Evolutionary conservation across 2,113 vertebrate genomes (phyloP), one percentile per base, ranked within the genome.

Genomic region (Heterotilapia buettikoferi): DNA sequence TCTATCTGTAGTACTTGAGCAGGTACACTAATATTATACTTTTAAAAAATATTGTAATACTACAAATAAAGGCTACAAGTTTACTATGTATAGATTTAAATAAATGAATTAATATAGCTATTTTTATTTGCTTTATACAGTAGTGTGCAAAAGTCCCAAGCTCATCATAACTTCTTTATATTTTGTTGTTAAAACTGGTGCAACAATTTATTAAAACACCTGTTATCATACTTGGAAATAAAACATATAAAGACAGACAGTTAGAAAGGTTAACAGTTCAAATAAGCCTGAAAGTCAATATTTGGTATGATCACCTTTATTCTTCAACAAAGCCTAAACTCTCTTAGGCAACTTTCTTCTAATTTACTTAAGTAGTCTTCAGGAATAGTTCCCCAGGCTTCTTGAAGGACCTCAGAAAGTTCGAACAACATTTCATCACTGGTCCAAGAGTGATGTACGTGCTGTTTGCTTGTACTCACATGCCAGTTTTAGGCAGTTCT

Each of bases 81-180:
- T 76, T 12, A 82, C 36, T 59, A 7, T 81, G 80, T 81, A 19
- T 45, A 31, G 7, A 61, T 45, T 61, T 31, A 31, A 26, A 66
- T 66, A 1, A n/a, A 19, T 12, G 0, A 59, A 47, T 76, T 3
- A 47, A 19, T 29, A 76, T 47, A 66, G 40, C 24, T 0, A 47
- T 29, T 66, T 7, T 38, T 66, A 36, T 66, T 12, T 66, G 61
- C 18, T 66, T 38, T 7, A 66, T 6, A 14, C 66, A 14, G 38
- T 16, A 10, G 12, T 71, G 66, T 71, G 66, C 38, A 45, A 26
- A 71, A 26, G 38, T 45, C 8, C 38, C 7, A 9, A 43, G 66
- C 38, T 45, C 3, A 3, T 14, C 66, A 43, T 43, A 14, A 71
- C 36, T 40, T 40, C n/a, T 71, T 71, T 43, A 45, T 45, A 73